A percentile compares a stretch with the other conserved stretches of the same genome.
phyloP scores from a whole-genome alignment of 2,113 vertebrate species.

The Cichladusa arquata region DNA sequence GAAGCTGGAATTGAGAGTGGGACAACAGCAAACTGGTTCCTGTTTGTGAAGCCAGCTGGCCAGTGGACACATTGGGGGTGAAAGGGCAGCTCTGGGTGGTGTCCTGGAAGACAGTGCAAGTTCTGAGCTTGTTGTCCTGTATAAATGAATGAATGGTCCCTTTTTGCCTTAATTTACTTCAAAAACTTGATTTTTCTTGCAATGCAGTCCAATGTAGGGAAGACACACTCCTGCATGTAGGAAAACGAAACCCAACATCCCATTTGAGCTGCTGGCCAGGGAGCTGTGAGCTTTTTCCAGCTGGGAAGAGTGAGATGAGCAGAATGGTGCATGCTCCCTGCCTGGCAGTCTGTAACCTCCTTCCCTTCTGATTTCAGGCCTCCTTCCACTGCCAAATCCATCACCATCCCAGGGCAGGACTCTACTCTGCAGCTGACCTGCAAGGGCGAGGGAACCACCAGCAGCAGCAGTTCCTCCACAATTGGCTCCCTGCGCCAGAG shows the following conservation, averaged over 20 bases:
- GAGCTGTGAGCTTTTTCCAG: background rate
- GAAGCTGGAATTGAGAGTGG: background rate
- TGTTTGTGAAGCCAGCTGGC: background rate
- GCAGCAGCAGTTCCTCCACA: constrained; percentile 63
- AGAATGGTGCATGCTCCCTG: background rate
- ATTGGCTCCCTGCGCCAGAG: constrained; percentile 72
- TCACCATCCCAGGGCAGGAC: constrained; percentile 87
- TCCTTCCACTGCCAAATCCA: constrained; percentile 90
- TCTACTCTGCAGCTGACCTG: constrained; percentile 93
- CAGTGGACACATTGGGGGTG: background rate
- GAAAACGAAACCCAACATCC: background rate
- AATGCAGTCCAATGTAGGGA: background rate
- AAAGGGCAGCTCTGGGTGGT: background rate
- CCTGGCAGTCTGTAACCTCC: background rate
- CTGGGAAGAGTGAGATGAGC: background rate
- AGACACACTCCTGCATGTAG: background rate
- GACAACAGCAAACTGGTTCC: background rate
- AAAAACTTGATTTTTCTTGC: background rate
- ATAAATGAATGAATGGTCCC: background rate
- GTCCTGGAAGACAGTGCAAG: background rate
- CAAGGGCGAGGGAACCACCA: constrained; percentile 89
- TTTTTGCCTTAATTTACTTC: background rate
- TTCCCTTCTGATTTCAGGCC: constrained; percentile 50
- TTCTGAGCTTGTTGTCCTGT: background rate
- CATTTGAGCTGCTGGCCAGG: background rate